These are phyloP conservation scores for Tilapia sparmanii DNA, from an alignment of 2,113 vertebrate species.

Conservation along the genomic window DNA sequence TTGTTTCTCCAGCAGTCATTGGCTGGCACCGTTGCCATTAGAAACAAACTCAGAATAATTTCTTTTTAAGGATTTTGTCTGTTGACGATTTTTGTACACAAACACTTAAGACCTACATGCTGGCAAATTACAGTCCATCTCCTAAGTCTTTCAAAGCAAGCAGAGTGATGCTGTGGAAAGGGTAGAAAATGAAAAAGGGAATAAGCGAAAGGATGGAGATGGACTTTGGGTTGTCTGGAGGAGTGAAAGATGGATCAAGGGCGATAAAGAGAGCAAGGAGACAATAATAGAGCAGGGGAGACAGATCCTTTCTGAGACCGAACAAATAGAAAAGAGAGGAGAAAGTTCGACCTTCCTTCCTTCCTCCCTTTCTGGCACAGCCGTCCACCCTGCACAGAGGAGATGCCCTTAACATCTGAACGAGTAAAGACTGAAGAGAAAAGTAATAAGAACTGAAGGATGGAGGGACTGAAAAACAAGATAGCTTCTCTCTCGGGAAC, in stretches of 20 bases:
- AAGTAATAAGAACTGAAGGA: background rate
- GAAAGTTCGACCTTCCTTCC: background rate
- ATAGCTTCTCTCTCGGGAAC: background rate
- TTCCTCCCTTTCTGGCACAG: background rate
- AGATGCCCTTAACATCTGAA: background rate
- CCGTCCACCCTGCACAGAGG: background rate
- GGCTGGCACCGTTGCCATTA: conserved; percentile 9
- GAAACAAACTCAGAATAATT: conserved; percentile 7
- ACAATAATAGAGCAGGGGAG: background rate
- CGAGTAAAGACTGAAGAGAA: background rate
- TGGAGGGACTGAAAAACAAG: background rate
- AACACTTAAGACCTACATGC: conserved; percentile 22
- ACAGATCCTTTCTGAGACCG: background rate
- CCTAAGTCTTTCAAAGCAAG: background rate
- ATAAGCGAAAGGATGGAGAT: background rate
- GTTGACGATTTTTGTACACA: conserved; percentile 9
- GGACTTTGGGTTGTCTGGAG: background rate
- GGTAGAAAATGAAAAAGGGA: background rate
- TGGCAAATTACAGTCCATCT: conserved; percentile 16
- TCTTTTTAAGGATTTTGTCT: background rate
- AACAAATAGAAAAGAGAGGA: background rate
- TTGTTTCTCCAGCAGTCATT: background rate
- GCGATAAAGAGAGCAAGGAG: background rate
- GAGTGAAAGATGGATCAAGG: background rate
- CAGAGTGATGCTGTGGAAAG: background rate